These are phyloP conservation scores for Notodonta dromedarius DNA, from an alignment of 2,888 invertebrate species.

Conservation along the genomic window DNA sequence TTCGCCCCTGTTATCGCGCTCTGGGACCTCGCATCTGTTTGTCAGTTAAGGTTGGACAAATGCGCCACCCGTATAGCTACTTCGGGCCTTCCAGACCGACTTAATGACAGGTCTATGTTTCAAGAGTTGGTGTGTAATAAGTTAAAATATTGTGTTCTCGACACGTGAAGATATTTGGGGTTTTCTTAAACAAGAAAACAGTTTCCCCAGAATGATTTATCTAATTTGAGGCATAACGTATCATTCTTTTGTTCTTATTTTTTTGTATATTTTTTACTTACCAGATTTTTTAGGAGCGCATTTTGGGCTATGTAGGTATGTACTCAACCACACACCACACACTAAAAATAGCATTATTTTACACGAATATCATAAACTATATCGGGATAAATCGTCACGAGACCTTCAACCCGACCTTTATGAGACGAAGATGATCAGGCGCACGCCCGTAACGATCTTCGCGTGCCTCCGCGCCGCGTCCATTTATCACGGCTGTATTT, in stretches of 20 bases:
- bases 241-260: too few relatives aligned
- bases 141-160: not conserved
- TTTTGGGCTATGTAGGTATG: too few relatives aligned
- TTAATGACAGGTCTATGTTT: conserved; percentile 51
- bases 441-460: conserved; percentile 63
- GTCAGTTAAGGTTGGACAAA: conserved; percentile 67
- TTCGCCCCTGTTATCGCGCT: conserved; percentile 72
- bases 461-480: conserved; percentile 62
- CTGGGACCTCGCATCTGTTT: conserved; percentile 74
- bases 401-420: conserved; percentile 14
- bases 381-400: not conserved
- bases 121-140: conserved; percentile 31
- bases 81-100: conserved; percentile 44
- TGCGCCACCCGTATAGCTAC: conserved; percentile 74
- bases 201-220: too few relatives aligned
- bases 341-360: too few relatives aligned
- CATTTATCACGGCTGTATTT: conserved; percentile 79
- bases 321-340: too few relatives aligned
- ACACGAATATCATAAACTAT: not conserved
- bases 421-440: conserved; percentile 35
- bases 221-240: too few relatives aligned
- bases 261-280: too few relatives aligned
- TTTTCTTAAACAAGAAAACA: too few relatives aligned
- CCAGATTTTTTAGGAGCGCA: too few relatives aligned
- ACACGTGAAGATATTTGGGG: too few relatives aligned